These are phyloP conservation scores for Psilopsiagon aurifrons DNA, from an alignment of 2,113 vertebrate species.

Conservation along the genomic window DNA sequence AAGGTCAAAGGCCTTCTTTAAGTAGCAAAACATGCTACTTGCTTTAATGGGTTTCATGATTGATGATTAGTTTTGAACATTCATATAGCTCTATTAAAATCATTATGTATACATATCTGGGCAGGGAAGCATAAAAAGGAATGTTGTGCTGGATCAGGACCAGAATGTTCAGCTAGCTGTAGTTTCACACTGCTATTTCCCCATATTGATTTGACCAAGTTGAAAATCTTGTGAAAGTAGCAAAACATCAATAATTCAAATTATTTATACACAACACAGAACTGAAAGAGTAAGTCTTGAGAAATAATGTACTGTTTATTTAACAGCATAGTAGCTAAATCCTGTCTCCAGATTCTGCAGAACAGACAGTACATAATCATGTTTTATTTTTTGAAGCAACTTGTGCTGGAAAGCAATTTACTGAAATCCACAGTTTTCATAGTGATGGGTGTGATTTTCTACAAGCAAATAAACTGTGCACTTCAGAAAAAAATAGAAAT, in stretches of 20 bases:
- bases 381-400: not conserved
- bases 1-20: not conserved
- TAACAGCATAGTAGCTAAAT: not conserved
- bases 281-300: not conserved
- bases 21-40: not conserved
- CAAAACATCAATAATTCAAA: not conserved
- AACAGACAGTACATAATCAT: not conserved
- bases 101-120: not conserved
- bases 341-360: not conserved
- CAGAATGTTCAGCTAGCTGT: not conserved
- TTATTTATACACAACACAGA: not conserved
- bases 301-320: not conserved
- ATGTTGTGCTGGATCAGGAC: not conserved
- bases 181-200: not conserved
- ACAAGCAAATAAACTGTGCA: not conserved
- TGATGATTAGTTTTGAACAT: not conserved
- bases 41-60: not conserved
- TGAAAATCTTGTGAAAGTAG: not conserved
- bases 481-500: not conserved
- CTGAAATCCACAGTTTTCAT: not conserved
- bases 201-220: not conserved
- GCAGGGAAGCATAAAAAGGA: not conserved
- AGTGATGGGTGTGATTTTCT: not conserved
- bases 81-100: not conserved
- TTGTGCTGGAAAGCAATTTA: not conserved